Conservation (phyloP, 1,140 invertebrate genomes). For the Papilio xuthus region DNA sequence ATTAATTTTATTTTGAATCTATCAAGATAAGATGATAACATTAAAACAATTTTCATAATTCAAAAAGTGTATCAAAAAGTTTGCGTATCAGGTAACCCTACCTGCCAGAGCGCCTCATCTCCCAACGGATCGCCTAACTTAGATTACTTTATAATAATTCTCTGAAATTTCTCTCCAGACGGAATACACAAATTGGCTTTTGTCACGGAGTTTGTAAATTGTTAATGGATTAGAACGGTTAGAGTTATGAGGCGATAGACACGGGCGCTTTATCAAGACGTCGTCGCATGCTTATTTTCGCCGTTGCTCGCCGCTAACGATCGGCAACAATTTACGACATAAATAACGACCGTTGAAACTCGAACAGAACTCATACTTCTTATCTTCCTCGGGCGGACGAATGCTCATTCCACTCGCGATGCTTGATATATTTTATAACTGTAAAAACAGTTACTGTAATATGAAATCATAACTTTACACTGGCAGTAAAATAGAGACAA, state of each 20-base stretch:
- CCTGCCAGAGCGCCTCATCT: constrained; percentile 66
- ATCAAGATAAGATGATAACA: background rate
- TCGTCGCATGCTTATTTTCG: constrained; percentile 53
- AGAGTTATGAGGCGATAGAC: constrained; percentile 45
- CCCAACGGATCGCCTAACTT: constrained; percentile 72
- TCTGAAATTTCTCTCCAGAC: constrained; percentile 63
- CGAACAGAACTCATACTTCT: constrained; percentile 49
- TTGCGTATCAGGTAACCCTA: constrained; percentile 22
- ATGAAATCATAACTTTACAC: constrained; percentile 31
- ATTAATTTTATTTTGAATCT: background rate
- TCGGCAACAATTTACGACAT: constrained; percentile 51
- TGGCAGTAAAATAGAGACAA: constrained; percentile 13
- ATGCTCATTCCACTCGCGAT: constrained; percentile 43
- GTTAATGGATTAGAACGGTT: constrained; percentile 62
- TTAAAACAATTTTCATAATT: background rate
- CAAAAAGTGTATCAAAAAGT: background rate
- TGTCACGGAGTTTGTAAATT: constrained; percentile 63
- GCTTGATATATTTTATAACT: constrained; percentile 41
- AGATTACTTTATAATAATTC: constrained; percentile 80
- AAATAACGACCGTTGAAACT: constrained; percentile 55
- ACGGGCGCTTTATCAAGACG: constrained; percentile 59
- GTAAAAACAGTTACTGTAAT: constrained; percentile 28
- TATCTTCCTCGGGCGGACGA: constrained; percentile 48
- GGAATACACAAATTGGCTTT: constrained; percentile 71
- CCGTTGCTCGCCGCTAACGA: constrained; percentile 49